A percentile compares a stretch with the other conserved stretches of the same genome.
Evolutionary conservation across 2,797 vertebrate species (phyloP).

Genomic region (Rallus crepitans): DNA sequence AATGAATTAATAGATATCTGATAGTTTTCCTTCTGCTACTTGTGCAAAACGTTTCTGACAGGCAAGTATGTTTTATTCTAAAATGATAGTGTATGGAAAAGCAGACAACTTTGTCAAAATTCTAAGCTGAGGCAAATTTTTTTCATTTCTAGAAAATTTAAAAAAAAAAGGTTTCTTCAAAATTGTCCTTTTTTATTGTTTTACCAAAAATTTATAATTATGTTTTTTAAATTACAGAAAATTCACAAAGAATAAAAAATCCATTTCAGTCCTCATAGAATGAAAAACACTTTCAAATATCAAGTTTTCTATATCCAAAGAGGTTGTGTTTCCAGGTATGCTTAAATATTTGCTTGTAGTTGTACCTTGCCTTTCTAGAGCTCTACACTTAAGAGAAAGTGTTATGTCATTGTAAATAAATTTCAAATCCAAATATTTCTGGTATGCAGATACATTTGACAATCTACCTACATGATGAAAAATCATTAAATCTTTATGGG

Average conservation of each 20-base stretch:
- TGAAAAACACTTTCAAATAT: background rate
- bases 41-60: background rate
- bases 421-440: background rate
- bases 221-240: background rate
- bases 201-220: background rate
- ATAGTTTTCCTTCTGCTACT: conserved; percentile 16
- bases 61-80: background rate
- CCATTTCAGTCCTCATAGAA: background rate
- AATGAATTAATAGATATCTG: background rate
- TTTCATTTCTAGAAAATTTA: background rate
- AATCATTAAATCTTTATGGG: background rate
- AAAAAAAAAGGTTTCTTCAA: background rate
- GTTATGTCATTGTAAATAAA: background rate
- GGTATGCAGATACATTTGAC: background rate
- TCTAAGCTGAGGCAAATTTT: background rate
- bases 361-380: background rate
- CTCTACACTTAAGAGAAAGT: background rate
- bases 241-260: background rate
- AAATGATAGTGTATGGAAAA: background rate
- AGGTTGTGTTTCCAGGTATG: background rate
- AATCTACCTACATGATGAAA: background rate
- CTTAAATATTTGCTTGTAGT: background rate
- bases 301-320: background rate
- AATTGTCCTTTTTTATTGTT: background rate
- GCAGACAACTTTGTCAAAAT: background rate